Base-by-base conservation (phyloP, 2,888 invertebrate species). In the Norana najaformis region DNA sequence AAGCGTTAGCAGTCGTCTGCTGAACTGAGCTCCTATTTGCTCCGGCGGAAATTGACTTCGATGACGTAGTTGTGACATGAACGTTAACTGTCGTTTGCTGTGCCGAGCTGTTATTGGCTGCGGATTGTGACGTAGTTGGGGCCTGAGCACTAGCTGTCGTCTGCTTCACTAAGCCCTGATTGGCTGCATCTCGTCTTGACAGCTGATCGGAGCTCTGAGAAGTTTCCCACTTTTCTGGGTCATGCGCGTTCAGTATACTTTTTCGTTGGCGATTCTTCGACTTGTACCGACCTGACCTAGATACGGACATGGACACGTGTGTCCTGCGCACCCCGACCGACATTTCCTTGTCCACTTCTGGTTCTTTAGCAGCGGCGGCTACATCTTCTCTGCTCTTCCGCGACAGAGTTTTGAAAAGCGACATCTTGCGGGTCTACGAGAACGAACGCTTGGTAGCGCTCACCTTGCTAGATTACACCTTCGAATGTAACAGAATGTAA, bases 231-330 rank as follows among this genome's bases (percentile, higher is more conserved):
- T 36, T 85, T 16, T 85, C 85, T 30, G 20, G 35, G 85, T 85
- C 85, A 37, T 35, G 85, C 23, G 14, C 85, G 85, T 6, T 85
- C 85, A 37, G 36, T 0, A 85, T 35, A 23, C n/a, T 85, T 35
- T 85, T 85, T 14, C 85, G 35, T 37, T 85, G 85, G 23, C 85
- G 85, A 35, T 35, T 36, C 85, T 85, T 85, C 37, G 85, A 85
- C 85, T 85, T 85, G 85, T 35, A 85, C 37, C 85, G 85, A 85
- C 85, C 85, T 37, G 85, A 85, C 85, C 85, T 85, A 35, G 85
- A 85, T 20, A 85, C 85, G 85, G 85, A 85, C 85, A 85, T 85
- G 34, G 85, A 85, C 85, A 34, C 85, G 85, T 36, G 35, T 14
- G 85, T 1, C 37, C 85, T 35, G 23, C 85, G 85, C 8, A 36